Base-by-base conservation (phyloP, 2,113 vertebrate genomes). In the Telmatochromis sp. region DNA sequence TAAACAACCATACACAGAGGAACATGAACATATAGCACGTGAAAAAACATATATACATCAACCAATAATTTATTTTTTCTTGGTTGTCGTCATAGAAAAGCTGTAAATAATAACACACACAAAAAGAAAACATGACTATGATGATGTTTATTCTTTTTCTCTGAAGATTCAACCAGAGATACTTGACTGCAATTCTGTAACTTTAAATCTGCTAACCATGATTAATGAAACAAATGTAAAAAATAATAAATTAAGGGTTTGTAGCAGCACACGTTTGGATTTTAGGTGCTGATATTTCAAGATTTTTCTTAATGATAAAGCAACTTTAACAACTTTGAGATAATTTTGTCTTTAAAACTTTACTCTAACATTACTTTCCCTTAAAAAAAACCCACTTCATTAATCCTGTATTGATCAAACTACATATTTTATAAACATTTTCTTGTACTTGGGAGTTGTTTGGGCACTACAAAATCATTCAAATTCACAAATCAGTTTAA, bases 341-440 rank as follows among this genome's bases (percentile, higher is more conserved):
- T 65, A 37, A 65, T 65, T 65, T 37, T 13, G 10, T 65, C 60
- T 65, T 37, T n/a, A 37, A 65, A 65, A 65, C 60, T 65, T 65
- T 37, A 35, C 31, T 65, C 31, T 5, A 65, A 37, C 3, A 65
- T 37, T 37, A 65, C 35, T 14, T 71, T 42, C 12, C 63, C 35
- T 71, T 40, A 19, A 19, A 65, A 60, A 60, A 35, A 13, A 0
- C 0, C 2, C 35, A 71, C 35, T 42, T 71, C 11, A 68, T 68
- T 37, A 68, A 21, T 68, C 11, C 63, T 21, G 11, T 68, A 68
- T 35, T 0, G 2, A 37, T 37, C 33, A 21, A 65, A 65, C 10
- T 37, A 65, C 33, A 68, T 12, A 68, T 40, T 14, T 68, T 68
- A 40, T 68, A 71, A 71, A 42, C n/a, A 42, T 23, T 23, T 42